These are phyloP conservation scores for Daktulosphaira vitifoliae DNA, from an alignment of 1,140 invertebrate genomes.

Conservation along the genomic window DNA sequence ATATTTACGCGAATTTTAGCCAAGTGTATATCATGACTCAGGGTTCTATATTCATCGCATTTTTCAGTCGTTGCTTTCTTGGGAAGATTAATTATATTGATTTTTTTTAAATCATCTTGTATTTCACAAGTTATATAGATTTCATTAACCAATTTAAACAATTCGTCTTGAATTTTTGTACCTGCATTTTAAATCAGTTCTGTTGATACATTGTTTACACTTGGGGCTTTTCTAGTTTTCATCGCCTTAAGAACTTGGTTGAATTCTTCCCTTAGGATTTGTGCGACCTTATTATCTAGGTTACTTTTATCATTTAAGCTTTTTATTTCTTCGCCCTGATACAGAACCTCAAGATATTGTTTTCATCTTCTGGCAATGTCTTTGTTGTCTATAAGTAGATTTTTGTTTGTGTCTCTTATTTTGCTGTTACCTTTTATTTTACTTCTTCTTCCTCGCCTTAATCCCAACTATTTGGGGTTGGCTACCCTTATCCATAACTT, in stretches of 20 bases:
- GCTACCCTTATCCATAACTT: no score
- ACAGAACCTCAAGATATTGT: no score
- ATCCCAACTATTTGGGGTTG: no score
- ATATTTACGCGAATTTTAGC: no score
- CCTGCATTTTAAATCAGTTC: not conserved
- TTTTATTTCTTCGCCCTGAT: not conserved
- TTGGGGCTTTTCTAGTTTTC: no score
- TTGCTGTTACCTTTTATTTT: not conserved
- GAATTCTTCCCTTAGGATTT: not conserved
- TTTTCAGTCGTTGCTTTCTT: not conserved
- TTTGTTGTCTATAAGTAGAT: not conserved
- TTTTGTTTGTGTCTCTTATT: not conserved
- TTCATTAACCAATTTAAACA: not conserved
- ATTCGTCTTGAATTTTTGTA: not conserved
- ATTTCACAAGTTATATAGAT: not conserved
- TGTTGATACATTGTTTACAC: no score
- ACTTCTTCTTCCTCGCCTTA: no score
- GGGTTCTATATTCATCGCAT: not conserved
- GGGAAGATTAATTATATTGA: not conserved
- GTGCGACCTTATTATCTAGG: not conserved
- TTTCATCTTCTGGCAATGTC: not conserved
- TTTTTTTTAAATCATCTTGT: not conserved
- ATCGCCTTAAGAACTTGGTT: no score
- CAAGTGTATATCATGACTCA: no score
- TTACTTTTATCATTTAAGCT: not conserved